A percentile compares a stretch with the other conserved stretches of the same genome.
These are phyloP conservation scores for Perithous albicinctus DNA, from an alignment of 2,888 invertebrate genomes.

Conservation along the genomic window DNA sequence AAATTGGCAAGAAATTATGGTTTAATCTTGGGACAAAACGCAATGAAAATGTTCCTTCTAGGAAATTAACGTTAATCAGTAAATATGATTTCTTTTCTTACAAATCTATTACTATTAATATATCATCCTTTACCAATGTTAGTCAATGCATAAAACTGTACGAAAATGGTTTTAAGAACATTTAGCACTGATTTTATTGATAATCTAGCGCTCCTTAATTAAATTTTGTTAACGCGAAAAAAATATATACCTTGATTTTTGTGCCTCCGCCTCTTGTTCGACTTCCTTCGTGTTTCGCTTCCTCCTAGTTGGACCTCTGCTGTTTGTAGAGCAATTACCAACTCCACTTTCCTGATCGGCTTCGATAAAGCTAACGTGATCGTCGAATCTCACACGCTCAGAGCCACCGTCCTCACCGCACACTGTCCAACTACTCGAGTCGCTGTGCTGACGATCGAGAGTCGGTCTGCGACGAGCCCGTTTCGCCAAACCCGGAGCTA, in stretches of 20 bases:
- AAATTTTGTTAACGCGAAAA: neutral
- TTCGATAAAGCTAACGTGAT: slow-evolving; percentile 87
- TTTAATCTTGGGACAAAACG: too few relatives aligned
- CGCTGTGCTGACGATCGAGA: slow-evolving; percentile 82
- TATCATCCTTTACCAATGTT: too few relatives aligned
- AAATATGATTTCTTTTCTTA: too few relatives aligned
- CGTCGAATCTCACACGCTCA: slow-evolving; percentile 89
- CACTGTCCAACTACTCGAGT: slow-evolving; percentile 80
- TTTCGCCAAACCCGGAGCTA: slow-evolving; percentile 83
- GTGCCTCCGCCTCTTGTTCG: slow-evolving; percentile 77
- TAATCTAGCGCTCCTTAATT: too few relatives aligned
- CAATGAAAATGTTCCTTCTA: too few relatives aligned
- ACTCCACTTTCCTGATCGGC: slow-evolving; percentile 85
- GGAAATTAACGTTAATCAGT: too few relatives aligned
- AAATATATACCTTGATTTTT: slow-evolving; percentile 77
- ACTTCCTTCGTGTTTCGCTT: slow-evolving; percentile 74
- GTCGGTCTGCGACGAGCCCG: slow-evolving; percentile 82
- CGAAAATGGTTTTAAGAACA: too few relatives aligned
- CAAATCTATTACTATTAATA: too few relatives aligned
- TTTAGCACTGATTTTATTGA: too few relatives aligned
- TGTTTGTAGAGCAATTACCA: slow-evolving; percentile 70
- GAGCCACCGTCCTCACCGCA: slow-evolving; percentile 86
- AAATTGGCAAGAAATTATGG: too few relatives aligned
- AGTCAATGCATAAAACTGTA: too few relatives aligned
- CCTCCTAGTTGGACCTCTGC: slow-evolving; percentile 62